Evolutionary conservation across 2,888 invertebrate genomes (phyloP).

Genomic region (Acrocyrtus sp.): DNA sequence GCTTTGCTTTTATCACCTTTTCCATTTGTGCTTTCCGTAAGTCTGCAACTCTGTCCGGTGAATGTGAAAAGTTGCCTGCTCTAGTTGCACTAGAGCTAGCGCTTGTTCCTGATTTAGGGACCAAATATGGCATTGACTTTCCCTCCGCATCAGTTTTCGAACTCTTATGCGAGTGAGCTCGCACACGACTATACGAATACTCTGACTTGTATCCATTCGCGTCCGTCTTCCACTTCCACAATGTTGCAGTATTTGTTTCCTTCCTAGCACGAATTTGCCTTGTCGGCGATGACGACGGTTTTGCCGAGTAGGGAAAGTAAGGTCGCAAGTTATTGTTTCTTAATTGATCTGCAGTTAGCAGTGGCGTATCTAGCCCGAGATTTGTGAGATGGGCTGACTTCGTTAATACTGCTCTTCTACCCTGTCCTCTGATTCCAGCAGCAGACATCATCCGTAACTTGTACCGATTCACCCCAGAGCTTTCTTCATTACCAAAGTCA

Average conservation of each 20-base stretch:
- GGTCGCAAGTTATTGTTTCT: neutral
- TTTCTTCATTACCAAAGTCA: neutral
- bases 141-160: neutral
- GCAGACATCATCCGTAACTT: slow-evolving; percentile 5
- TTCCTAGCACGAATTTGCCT: neutral
- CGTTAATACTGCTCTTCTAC: slow-evolving; percentile 21
- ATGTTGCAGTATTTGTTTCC: neutral
- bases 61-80: neutral
- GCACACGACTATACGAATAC: neutral
- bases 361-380: slow-evolving; percentile 13
- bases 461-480: neutral
- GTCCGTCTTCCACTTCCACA: neutral
- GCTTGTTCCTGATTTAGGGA: slow-evolving; percentile 4
- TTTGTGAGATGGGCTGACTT: slow-evolving; percentile 22
- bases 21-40: neutral
- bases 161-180: slow-evolving; percentile 6
- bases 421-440: neutral
- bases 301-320: slow-evolving; percentile 15
- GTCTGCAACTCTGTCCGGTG: too few species aligned
- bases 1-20: slow-evolving; percentile 4
- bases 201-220: neutral
- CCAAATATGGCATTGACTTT: slow-evolving; percentile 26
- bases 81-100: too few species aligned
- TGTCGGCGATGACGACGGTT: neutral
- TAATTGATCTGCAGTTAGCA: neutral